A percentile compares a stretch with the other conserved stretches of the same genome.
Evolutionary conservation across 1,140 invertebrate genomes (phyloP).

Genomic region (Oppia nitens): DNA sequence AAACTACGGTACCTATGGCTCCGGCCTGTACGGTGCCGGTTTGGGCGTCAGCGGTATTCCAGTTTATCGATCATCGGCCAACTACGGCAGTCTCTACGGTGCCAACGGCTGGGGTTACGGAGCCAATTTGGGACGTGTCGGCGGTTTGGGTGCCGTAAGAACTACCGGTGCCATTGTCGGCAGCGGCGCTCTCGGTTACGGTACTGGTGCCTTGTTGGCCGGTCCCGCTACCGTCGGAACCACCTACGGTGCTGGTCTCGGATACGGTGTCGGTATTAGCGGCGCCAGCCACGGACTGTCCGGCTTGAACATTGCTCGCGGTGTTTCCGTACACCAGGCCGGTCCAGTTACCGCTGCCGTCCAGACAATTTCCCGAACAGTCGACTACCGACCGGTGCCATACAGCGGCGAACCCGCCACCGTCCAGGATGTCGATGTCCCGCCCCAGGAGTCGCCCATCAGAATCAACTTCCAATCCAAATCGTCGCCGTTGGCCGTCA

Average conservation of each 20-base stretch:
- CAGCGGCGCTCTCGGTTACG: neutral
- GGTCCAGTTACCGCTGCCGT: neutral
- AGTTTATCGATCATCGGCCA: neutral
- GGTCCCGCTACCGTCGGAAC: neutral
- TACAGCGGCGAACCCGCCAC: neutral
- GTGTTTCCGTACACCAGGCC: neutral
- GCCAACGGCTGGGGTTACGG: neutral
- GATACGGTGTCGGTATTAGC: too few species aligned
- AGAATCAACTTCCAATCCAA: constrained; percentile 9
- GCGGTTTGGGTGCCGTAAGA: neutral
- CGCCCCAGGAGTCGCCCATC: neutral
- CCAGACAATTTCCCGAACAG: neutral
- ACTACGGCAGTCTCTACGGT: neutral
- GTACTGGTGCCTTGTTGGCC: neutral
- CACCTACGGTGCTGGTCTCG: neutral
- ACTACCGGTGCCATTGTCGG: neutral
- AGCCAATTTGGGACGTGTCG: neutral
- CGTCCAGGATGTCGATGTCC: neutral
- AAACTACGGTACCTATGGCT: neutral
- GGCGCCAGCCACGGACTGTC: too few species aligned
- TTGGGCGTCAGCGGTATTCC: neutral
- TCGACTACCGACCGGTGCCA: neutral
- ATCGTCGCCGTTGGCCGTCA: constrained; percentile 5
- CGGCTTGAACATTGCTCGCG: too few species aligned
- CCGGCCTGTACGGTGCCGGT: neutral